Base-by-base conservation (phyloP, 2,113 vertebrate species). In the Poicephalus gulielmi region DNA sequence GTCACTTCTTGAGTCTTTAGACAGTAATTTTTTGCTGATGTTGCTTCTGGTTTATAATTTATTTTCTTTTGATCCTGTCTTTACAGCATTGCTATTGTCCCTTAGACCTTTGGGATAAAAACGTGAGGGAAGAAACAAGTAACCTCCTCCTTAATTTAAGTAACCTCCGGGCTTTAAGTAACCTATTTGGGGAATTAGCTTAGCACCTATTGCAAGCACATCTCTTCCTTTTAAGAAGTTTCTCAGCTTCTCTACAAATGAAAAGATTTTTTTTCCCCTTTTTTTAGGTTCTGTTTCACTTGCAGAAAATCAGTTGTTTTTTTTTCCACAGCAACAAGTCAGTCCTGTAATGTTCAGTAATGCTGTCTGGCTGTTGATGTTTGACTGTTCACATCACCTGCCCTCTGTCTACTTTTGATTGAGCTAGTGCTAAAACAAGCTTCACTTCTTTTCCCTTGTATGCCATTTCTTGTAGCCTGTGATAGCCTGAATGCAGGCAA, bases 301-400 rank as follows among this genome's bases (percentile, higher is more conserved):
- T 53, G 3, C 13, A 28, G n/a, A 33, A 82, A 43, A 43, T 2
- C 4, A 17, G 1, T 24, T 64, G 2, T 0, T 9, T 35, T 59
- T 33, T 75, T 46, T 24, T 6, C 28, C 35, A 13, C 31, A 49
- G 49, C 41, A 39, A n/a, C 14, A 67, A 39, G 2, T 8, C 3
- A 24, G 17, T 28, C 35, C 27, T 69, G 33, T 22, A 4, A 31
- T 13, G 10, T 41, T 50, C 17, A 57, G 10, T 27, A 59, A 73
- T 15, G 47, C 27, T 52, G 0, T 43, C 50, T 31, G n/a, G 7
- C 33, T 52, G 10, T 39, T 59, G 4, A 5, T 2, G 5, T 75
- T 64, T 33, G 22, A 22, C 43, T 30, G 9, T 28, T 59, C 31
- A 14, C 39, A 41, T 35, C 35, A 49, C 35, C 43, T 67, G 28